A percentile compares a stretch with the other conserved stretches of the same genome.
Evolutionary conservation across 2,888 invertebrate species (phyloP).

Genomic region (Cybosia mesomella): DNA sequence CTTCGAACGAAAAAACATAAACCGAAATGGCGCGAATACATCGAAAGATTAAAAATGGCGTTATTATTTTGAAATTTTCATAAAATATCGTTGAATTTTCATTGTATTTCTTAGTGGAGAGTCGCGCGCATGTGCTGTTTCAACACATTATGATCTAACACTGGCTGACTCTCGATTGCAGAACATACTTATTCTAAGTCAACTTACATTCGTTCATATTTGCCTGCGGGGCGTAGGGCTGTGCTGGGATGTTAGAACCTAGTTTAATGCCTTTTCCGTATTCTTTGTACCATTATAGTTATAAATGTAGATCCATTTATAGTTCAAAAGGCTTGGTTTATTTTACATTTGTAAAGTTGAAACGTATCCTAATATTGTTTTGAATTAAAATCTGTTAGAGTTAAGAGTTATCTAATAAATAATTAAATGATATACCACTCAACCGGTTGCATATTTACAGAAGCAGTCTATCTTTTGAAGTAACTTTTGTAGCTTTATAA

Average conservation of each 20-base stretch:
- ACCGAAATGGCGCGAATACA: conserved; percentile 59
- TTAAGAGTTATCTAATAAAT: not conserved
- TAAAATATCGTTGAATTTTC: conserved; percentile 63
- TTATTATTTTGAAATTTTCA: conserved; percentile 51
- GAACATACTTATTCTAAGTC: conserved; percentile 88
- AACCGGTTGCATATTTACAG: not conserved
- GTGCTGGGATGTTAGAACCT: conserved; percentile 72
- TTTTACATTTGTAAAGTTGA: not conserved
- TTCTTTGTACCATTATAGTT: conserved; percentile 32
- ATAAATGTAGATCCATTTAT: conserved; percentile 1
- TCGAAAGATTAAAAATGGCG: conserved; percentile 44
- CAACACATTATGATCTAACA: conserved; percentile 87
- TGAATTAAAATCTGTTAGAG: not conserved
- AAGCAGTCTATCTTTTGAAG: not conserved
- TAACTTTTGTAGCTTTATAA: not conserved
- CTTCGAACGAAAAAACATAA: conserved; percentile 45
- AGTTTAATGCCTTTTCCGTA: conserved; percentile 47
- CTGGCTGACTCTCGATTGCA: conserved; percentile 85
- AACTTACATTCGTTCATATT: conserved; percentile 88
- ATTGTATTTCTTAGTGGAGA: conserved; percentile 73
- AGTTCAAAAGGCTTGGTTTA: not conserved
- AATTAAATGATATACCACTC: not conserved
- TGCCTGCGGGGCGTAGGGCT: conserved; percentile 86
- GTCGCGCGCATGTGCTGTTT: conserved; percentile 84
- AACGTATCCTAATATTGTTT: not conserved